These are phyloP conservation scores for Adelphocoris suturalis DNA, from an alignment of 2,888 invertebrate species.

Conservation along the genomic window DNA sequence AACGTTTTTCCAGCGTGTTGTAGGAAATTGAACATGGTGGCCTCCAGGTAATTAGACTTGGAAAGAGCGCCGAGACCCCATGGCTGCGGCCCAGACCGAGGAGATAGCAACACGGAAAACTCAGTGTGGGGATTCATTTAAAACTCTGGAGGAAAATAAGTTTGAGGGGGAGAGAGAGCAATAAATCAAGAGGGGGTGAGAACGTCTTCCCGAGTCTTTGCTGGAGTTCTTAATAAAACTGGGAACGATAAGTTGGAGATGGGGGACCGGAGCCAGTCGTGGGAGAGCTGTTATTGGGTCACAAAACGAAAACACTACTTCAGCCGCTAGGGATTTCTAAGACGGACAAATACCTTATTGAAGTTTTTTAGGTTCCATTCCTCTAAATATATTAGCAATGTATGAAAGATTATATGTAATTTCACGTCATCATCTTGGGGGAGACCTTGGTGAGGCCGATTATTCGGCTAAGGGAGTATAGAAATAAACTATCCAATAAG, in stretches of 20 bases:
- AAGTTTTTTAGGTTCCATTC: too few relatives aligned
- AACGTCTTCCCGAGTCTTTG: slow-evolving; percentile 59
- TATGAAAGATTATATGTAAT: too few relatives aligned
- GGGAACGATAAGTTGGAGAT: not conserved
- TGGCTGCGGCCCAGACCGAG: slow-evolving; percentile 27
- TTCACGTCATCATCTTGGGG: too few relatives aligned
- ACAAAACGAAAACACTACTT: too few relatives aligned
- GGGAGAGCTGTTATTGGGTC: too few relatives aligned
- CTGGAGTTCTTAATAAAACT: not conserved
- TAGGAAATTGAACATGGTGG: slow-evolving; percentile 68
- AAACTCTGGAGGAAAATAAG: slow-evolving; percentile 70
- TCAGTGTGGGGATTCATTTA: slow-evolving; percentile 71
- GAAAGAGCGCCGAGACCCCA: slow-evolving; percentile 29
- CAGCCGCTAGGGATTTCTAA: too few relatives aligned
- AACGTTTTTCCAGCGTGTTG: slow-evolving; percentile 68
- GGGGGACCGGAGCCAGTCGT: too few relatives aligned
- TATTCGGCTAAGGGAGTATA: too few relatives aligned
- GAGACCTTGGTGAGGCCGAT: too few relatives aligned
- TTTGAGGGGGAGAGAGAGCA: slow-evolving; percentile 38
- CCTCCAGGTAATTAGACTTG: slow-evolving; percentile 71
- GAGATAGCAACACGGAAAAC: slow-evolving; percentile 51
- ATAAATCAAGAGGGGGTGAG: slow-evolving; percentile 60
- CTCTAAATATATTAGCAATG: too few relatives aligned
- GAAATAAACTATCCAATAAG: too few relatives aligned
- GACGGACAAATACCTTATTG: too few relatives aligned